Conservation (phyloP, 2,888 invertebrate genomes). For the Amphipyra berbera region DNA sequence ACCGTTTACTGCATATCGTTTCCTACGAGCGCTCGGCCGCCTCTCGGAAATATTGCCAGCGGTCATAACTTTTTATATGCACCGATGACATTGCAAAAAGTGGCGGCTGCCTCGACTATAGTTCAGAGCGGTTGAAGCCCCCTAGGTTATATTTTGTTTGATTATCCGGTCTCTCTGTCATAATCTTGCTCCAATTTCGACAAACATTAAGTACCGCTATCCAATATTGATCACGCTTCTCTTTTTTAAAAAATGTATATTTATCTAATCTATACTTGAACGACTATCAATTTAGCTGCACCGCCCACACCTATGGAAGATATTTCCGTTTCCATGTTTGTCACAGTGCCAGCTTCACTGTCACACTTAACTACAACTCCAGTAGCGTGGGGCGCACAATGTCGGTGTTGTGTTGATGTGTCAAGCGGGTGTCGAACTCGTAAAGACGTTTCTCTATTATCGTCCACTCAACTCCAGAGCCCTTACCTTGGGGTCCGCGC, state of each 20-base stretch:
- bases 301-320: no score
- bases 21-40: constrained; percentile 78
- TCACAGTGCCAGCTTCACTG: constrained; percentile 50
- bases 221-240: no score
- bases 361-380: constrained; percentile 64
- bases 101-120: constrained; percentile 72
- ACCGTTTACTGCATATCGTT: constrained; percentile 90
- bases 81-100: constrained; percentile 89
- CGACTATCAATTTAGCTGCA: no score
- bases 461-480: constrained; percentile 73
- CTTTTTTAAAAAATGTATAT: no score
- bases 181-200: not conserved
- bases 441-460: constrained; percentile 86
- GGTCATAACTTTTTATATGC: constrained; percentile 90
- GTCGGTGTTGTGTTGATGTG: constrained; percentile 81
- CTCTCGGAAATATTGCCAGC: constrained; percentile 87
- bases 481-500: constrained; percentile 72
- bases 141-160: not conserved
- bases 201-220: no score
- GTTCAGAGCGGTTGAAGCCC: constrained; percentile 66
- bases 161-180: not conserved
- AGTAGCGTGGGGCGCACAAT: constrained; percentile 43
- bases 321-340: not conserved
- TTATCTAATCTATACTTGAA: no score
- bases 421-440: constrained; percentile 83